These are phyloP conservation scores for Peromyscus leucopus DNA, from an alignment of 2,113 vertebrate genomes.

Conservation along the genomic window DNA sequence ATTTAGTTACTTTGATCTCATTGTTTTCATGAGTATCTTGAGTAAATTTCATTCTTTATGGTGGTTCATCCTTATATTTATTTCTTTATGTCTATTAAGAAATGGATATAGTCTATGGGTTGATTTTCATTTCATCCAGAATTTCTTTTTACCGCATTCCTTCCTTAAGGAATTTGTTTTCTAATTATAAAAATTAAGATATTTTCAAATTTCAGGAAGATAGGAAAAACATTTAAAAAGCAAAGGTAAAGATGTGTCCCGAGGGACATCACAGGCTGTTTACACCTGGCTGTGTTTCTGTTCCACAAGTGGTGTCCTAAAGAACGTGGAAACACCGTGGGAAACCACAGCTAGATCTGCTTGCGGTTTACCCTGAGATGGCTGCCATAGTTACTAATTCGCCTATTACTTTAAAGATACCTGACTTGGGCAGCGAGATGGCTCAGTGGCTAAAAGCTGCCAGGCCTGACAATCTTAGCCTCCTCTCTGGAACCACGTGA, in stretches of 20 bases:
- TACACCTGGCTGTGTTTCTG: neutral
- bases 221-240: neutral
- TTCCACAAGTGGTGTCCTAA: neutral
- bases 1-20: neutral
- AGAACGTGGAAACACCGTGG: neutral
- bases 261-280: neutral
- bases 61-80: neutral
- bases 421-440: too few species aligned
- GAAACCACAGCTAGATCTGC: neutral
- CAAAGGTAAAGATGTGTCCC: neutral
- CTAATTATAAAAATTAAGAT: neutral
- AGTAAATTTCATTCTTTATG: neutral
- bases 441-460: too few species aligned
- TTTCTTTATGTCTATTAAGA: neutral
- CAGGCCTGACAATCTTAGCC: too few species aligned
- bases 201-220: neutral
- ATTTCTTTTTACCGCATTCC: neutral
- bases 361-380: neutral
- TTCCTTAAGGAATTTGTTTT: neutral
- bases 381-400: too few species aligned
- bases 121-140: neutral
- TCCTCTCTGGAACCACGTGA: too few species aligned
- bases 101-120: neutral
- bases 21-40: neutral
- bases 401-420: neutral